Base-by-base conservation (phyloP, 1,140 invertebrate species). In the Antheraea pernyi region DNA sequence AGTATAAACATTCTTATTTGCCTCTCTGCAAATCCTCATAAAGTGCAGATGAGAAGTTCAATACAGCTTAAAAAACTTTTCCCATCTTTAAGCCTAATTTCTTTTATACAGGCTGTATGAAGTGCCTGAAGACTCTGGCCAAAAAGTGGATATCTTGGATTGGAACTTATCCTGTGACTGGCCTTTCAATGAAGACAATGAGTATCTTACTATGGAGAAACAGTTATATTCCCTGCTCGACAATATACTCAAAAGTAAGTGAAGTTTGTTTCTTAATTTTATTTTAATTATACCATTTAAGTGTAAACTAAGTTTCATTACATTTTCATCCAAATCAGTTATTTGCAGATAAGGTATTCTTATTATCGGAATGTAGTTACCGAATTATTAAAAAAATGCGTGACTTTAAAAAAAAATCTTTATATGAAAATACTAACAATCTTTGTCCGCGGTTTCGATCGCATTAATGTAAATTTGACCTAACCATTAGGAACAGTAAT, bases 211-310 rank as follows among this genome's bases (percentile, higher is more conserved):
- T 67, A 67, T 73, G 13, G 85, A 91, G 70, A 84, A 83, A 60
- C 71, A 88, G 36, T 72, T 91, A 0, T 79, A 84, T 63, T 70
- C 67, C 7, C 59, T 88, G 37, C 75, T 91, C 16, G 89, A 91
- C 74, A 80, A 83, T 73, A 74, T 91, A 58, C 76, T 88, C 19
- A 88, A 86, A 82, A 88, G 89, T 91, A 79, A 90, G 89, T 72
- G 8, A 66, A 42, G 2, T 42, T 42, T 42, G 39, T 42, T 42
- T 30, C 22, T 30, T 30, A 30, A 30, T 30, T 30, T 30, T 30
- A 30, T 2, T 30, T 30, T 30, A 30, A 30, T 2, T 30, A 4
- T 30, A 30, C 22, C 22, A 30, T 4, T 30, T 30, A 30, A 30
- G 22, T 30, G 4, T 30, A 2, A 30, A 30, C 22, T 30, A 30